Conservation (phyloP, 2,888 invertebrate genomes). For the Lochmaea capreae region DNA sequence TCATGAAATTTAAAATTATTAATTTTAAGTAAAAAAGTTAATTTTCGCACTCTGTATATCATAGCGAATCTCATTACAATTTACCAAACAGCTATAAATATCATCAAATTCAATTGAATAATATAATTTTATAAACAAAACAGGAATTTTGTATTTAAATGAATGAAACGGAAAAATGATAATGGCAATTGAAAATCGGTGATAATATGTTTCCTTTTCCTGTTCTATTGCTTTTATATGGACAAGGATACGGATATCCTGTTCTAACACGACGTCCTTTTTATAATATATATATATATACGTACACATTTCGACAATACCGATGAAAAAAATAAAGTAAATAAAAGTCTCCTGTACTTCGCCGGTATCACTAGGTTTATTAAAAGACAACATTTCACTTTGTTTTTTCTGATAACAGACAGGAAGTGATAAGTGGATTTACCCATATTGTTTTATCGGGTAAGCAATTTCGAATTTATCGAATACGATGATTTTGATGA, state of each 20-base stretch:
- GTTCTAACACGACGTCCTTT: constrained; percentile 58
- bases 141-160: constrained; percentile 55
- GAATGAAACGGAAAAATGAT: constrained; percentile 62
- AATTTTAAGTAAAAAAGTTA: too few relatives aligned
- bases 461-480: too few relatives aligned
- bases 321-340: constrained; percentile 18
- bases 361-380: neutral
- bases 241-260: constrained; percentile 65
- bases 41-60: constrained; percentile 25
- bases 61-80: neutral
- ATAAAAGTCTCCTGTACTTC: constrained; percentile 21
- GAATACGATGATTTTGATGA: too few relatives aligned
- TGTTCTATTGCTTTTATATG: constrained; percentile 59
- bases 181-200: constrained; percentile 64
- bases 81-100: constrained; percentile 3
- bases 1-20: too few relatives aligned
- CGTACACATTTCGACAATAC: constrained; percentile 17
- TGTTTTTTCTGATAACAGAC: neutral
- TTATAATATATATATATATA: constrained; percentile 43
- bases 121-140: constrained; percentile 43
- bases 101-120: constrained; percentile 34
- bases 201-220: constrained; percentile 65
- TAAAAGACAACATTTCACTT: neutral
- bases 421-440: constrained; percentile 9
- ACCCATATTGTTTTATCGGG: neutral